Base-by-base conservation (phyloP, 2,113 vertebrate species). In the Triplophysa siluroides region DNA sequence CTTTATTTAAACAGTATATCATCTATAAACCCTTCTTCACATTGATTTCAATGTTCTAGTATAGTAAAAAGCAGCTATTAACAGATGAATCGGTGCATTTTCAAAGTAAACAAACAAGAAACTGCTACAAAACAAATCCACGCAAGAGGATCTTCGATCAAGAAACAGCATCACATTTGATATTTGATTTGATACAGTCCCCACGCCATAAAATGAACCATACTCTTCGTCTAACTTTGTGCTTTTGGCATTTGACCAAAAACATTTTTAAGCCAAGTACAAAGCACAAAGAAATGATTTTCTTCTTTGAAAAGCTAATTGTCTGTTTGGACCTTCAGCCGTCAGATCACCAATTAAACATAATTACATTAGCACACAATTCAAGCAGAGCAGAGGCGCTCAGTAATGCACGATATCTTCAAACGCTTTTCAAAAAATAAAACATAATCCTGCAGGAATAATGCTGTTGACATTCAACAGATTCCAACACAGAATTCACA, bases 351-450 rank as follows among this genome's bases (percentile, higher is more conserved):
- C 69, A 80, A 78, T 87, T 78, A 87, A 52, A 67, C 66, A 45
- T 69, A 83, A 87, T 86, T 81, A 84, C 60, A 77, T 50, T 68
- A 69, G 47, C 76, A 81, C 83, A 83, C 82, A 75, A 71, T 80
- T 74, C 24, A 74, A 75, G 77, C 58, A 81, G 76, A 81, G 52
- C 70, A 82, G 41, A n/a, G 9, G 61, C 33, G 68, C 11, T 7
- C 13, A 8, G 29, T 11, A 33, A 23, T 3, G 3, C 64, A 67
- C 63, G 29, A 67, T 66, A 52, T 80, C 78, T 19, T n/a, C 13
- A 45, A 56, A 52, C 21, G 29, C 21, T 41, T 63, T 47, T 54
- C 14, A 56, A 16, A 52, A 23, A 23, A 68, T 45, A 8, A 24
- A 47, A 56, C 50, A 52, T 13, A 52, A 52, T 52, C 1, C 67